A percentile compares a stretch with the other conserved stretches of the same genome.
Evolutionary conservation across 2,888 invertebrate genomes (phyloP).

Genomic region (Rhogogaster chlorosoma): DNA sequence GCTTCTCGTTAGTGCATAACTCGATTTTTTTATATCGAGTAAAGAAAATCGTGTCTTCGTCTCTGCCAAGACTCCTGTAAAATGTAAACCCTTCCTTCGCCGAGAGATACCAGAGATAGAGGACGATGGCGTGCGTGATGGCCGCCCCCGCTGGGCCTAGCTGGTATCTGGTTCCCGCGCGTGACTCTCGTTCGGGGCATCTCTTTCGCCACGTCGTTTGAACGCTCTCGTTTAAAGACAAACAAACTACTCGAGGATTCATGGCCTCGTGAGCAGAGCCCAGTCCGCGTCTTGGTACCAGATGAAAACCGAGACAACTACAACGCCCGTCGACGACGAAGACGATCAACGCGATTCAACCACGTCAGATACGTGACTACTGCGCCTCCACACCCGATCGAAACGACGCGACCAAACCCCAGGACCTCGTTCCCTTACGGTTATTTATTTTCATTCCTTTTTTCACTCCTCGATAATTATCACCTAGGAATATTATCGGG

Average conservation of each 20-base stretch:
- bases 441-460: not conserved
- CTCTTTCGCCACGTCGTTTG: conserved; percentile 71
- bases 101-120: not conserved
- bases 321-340: not conserved
- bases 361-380: not conserved
- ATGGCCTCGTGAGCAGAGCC: conserved; percentile 59
- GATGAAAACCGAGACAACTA: conserved; percentile 13
- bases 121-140: not conserved
- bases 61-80: not conserved
- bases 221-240: conserved; percentile 63
- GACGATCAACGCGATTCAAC: conserved; percentile 2
- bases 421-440: not conserved
- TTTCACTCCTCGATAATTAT: not conserved
- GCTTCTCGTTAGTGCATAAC: not conserved
- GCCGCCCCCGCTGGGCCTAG: conserved; percentile 6
- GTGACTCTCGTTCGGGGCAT: conserved; percentile 59
- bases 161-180: not conserved
- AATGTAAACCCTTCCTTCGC: not conserved
- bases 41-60: not conserved
- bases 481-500: not conserved
- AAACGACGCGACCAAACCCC: not conserved
- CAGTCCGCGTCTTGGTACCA: not conserved
- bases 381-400: not conserved
- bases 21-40: not conserved
- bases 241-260: conserved; percentile 72